Evolutionary conservation across 2,113 vertebrate genomes (phyloP), one percentile per base, ranked within the genome.

Genomic region (Oryzias woworae): DNA sequence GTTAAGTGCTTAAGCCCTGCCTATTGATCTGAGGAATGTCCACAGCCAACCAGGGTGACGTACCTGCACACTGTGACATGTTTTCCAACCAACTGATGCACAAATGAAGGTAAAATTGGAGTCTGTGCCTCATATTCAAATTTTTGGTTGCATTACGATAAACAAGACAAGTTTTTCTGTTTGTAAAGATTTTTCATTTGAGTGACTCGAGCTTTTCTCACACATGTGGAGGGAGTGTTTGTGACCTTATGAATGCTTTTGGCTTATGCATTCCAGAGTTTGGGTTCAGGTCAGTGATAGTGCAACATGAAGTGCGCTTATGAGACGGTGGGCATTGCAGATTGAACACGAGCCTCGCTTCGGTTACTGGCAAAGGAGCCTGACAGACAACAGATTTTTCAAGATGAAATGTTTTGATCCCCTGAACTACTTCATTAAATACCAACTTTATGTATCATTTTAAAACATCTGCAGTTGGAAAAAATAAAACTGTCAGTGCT

Each of bases 121-220:
- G 68, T 79, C 82, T 82, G 78, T 61, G 79, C 73, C 73, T 82
- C 77, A 75, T 66, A 71, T 77, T 42, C 22, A 15, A 73, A 83
- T 85, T 75, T 67, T 26, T 23, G 43, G 64, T 74, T 85, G 75
- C 82, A 75, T 87, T 80, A 74, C 78, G 74, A 83, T 64, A 46
- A 84, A 63, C 61, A 62, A 88, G 87, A 91, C 90, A 90, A 88
- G 87, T 92, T 91, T 75, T 75, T 82, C 66, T 75, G 78, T 86
- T 86, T 89, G 78, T 85, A 36, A 36, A 36, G 36, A 36, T 73
- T 61, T 55, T 62, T 81, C 58, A 74, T 45, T 68, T 63, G 49
- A 41, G 70, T 65, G 18, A 60, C 31, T 36, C 31, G 8, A 36
- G 36, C 36, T 36, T 36, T 36, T 12, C 8, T 36, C 36, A 12